A percentile compares a stretch with the other conserved stretches of the same genome.
Conservation (phyloP, 2,888 invertebrate species). For the Fragum fragum region DNA sequence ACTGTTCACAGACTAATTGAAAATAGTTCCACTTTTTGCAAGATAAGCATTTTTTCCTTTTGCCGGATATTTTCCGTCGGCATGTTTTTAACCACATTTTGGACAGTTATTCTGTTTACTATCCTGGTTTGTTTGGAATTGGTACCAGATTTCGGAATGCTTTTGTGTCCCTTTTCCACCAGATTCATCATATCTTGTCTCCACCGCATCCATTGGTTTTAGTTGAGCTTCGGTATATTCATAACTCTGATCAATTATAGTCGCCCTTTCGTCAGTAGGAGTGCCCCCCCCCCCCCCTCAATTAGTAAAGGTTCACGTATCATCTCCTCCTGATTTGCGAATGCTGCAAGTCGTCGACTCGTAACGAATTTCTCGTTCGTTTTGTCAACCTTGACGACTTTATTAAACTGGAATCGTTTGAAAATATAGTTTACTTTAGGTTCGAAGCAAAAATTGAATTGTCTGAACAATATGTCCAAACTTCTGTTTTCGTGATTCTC, state of each 20-base stretch:
- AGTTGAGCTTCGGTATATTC: not conserved
- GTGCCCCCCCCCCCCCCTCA: not conserved
- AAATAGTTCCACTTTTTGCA: too few species aligned
- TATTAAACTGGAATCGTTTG: slow-evolving; percentile 2
- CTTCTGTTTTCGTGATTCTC: not conserved
- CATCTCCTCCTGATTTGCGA: not conserved
- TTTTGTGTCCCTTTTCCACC: not conserved
- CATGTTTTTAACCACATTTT: not conserved
- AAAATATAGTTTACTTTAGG: not conserved
- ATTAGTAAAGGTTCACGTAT: not conserved
- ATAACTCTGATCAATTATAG: not conserved
- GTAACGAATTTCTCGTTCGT: not conserved
- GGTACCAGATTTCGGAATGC: not conserved
- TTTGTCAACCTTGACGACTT: not conserved
- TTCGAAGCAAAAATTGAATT: not conserved
- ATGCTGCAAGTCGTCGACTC: not conserved
- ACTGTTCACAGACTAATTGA: too few species aligned
- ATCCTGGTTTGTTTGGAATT: not conserved
- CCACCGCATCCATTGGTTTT: not conserved
- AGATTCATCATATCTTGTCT: not conserved
- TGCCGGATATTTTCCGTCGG: not conserved
- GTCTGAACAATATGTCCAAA: not conserved
- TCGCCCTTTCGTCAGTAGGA: not conserved
- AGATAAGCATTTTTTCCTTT: too few species aligned
- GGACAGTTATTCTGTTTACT: not conserved